Conservation (phyloP, 1,140 invertebrate genomes). For the Andrena cerasifolii region DNA sequence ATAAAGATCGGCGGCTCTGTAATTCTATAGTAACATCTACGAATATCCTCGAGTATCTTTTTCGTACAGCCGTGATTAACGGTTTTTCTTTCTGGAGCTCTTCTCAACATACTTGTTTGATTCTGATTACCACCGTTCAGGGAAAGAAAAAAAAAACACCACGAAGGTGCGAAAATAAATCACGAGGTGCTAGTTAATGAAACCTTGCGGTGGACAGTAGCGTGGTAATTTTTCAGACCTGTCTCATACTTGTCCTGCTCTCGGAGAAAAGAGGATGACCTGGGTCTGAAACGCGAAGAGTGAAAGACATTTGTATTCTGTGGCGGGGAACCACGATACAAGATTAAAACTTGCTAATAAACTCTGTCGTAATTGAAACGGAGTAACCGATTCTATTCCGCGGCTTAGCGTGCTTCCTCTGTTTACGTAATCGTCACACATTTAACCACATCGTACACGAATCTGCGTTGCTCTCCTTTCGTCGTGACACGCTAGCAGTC, state of each 20-base stretch:
- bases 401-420: background rate
- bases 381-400: background rate
- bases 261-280: constrained; percentile 26
- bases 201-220: constrained; percentile 54
- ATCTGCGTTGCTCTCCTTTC: too few relatives aligned
- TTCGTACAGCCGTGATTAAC: background rate
- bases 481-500: too few relatives aligned
- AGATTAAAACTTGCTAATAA: background rate
- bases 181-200: constrained; percentile 68
- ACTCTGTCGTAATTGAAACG: background rate
- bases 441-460: too few relatives aligned
- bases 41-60: background rate
- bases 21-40: too few relatives aligned
- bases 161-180: constrained; percentile 65
- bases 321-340: background rate
- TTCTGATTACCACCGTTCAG: background rate
- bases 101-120: background rate
- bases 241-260: constrained; percentile 66
- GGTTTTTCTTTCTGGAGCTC: background rate
- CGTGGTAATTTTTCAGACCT: constrained; percentile 67
- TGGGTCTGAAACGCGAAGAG: constrained; percentile 30
- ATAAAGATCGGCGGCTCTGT: background rate
- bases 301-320: constrained; percentile 45
- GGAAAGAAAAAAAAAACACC: background rate
- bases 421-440: background rate